These are phyloP conservation scores for Campoletis raptor DNA, from an alignment of 2,888 invertebrate species.

Conservation along the genomic window DNA sequence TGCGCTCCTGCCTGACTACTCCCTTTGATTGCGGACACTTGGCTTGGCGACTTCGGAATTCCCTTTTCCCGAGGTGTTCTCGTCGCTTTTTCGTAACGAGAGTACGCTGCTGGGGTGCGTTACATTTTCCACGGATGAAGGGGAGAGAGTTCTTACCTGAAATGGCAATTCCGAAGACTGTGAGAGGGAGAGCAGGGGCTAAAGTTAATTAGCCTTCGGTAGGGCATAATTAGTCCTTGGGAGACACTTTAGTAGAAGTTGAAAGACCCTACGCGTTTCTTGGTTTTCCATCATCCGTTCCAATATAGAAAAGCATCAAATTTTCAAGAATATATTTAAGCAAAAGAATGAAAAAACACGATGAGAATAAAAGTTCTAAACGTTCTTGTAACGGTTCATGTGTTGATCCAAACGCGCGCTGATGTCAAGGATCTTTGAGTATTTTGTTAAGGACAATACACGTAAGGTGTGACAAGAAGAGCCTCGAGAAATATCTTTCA, in stretches of 20 bases:
- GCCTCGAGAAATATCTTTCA: constrained; percentile 39
- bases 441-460: constrained; percentile 54
- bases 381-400: constrained; percentile 14
- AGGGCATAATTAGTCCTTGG: constrained; percentile 62
- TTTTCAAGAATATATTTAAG: constrained; percentile 8
- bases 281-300: constrained; percentile 23
- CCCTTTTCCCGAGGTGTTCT: constrained; percentile 53
- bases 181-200: background rate
- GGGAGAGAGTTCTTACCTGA: background rate
- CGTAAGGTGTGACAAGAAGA: constrained; percentile 46
- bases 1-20: constrained; percentile 59
- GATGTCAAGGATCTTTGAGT: constrained; percentile 31
- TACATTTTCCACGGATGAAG: constrained; percentile 41
- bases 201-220: constrained; percentile 57
- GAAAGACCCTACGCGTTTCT: constrained; percentile 23
- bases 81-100: constrained; percentile 1
- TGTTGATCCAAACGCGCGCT: constrained; percentile 34
- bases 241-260: constrained; percentile 19
- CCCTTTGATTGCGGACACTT: constrained; percentile 68
- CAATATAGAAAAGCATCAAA: constrained; percentile 16
- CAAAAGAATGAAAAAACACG: background rate
- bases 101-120: constrained; percentile 16
- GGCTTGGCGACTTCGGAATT: constrained; percentile 64
- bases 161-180: constrained; percentile 15
- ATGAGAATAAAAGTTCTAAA: constrained; percentile 16